Conservation (phyloP, 2,888 invertebrate species). For the Dynastes grantii region DNA sequence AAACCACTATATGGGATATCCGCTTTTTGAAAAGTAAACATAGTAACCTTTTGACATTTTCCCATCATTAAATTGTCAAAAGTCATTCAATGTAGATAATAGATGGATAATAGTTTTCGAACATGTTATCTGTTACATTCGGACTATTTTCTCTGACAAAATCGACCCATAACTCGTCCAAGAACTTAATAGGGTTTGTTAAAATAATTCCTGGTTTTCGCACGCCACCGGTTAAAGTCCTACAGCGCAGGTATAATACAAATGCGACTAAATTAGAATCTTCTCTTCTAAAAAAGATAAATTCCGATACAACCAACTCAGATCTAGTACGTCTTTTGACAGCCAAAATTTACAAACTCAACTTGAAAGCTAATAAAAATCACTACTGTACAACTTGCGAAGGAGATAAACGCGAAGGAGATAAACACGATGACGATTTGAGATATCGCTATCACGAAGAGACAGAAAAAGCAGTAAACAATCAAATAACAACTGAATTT, state of each 20-base stretch:
- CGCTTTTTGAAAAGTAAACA: conserved; percentile 18
- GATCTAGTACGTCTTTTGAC: not conserved
- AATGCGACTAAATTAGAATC: not conserved
- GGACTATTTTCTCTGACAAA: not conserved
- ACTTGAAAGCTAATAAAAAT: not conserved
- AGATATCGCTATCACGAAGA: conserved; percentile 67
- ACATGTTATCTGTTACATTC: not conserved
- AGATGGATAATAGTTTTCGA: not conserved
- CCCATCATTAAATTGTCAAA: too few species aligned
- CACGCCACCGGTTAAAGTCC: not conserved
- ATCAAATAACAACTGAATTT: conserved; percentile 75
- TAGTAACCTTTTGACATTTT: too few species aligned
- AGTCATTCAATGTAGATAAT: too few species aligned
- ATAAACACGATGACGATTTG: not conserved
- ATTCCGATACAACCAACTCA: not conserved
- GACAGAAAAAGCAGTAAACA: conserved; percentile 72
- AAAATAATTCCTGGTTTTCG: not conserved
- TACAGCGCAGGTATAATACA: not conserved
- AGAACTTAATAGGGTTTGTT: not conserved
- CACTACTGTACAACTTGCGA: conserved; percentile 11
- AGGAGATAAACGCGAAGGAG: not conserved
- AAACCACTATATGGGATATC: too few species aligned
- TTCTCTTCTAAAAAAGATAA: not conserved
- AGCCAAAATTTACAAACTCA: not conserved
- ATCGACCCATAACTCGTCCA: too few species aligned